phyloP scores from a whole-genome alignment of 2,113 vertebrate species.

The Aix galericulata region DNA sequence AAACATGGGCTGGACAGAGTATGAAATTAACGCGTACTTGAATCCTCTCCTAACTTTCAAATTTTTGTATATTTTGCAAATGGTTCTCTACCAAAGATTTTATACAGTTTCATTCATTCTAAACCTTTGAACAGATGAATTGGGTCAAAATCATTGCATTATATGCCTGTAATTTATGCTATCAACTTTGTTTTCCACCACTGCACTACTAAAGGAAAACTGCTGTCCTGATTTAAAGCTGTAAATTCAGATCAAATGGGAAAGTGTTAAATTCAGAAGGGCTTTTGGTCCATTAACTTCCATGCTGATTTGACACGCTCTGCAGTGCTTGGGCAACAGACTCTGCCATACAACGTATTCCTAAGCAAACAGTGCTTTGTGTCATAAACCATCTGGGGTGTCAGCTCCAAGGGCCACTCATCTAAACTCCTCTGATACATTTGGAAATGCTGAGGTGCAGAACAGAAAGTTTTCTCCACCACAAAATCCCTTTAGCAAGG shows the following conservation, averaged over 20 bases:
- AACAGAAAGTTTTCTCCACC: slow-evolving; percentile 49
- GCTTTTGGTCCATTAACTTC: slow-evolving; percentile 78
- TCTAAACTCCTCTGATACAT: slow-evolving; percentile 43
- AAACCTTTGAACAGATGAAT: slow-evolving; percentile 6
- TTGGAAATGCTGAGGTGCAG: slow-evolving; percentile 69
- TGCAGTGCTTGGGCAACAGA: slow-evolving; percentile 73
- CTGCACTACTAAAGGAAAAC: slow-evolving; percentile 19
- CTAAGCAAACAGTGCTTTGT: slow-evolving; percentile 81
- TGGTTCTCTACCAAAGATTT: neutral
- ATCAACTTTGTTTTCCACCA: slow-evolving; percentile 1
- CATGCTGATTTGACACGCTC: slow-evolving; percentile 76
- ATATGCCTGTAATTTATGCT: neutral
- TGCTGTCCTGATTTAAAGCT: slow-evolving; percentile 44
- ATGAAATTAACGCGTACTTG: neutral
- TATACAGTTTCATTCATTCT: neutral
- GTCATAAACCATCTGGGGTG: slow-evolving; percentile 81
- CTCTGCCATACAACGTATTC: slow-evolving; percentile 66
- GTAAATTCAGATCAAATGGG: slow-evolving; percentile 76
- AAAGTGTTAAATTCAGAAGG: slow-evolving; percentile 75
- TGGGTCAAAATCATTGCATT: neutral
- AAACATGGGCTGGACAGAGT: neutral
- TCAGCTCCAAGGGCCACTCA: slow-evolving; percentile 63
- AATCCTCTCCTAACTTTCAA: neutral
- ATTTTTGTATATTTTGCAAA: neutral
- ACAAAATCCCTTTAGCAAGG: slow-evolving; percentile 25